A percentile compares a stretch with the other conserved stretches of the same genome.
Conservation (phyloP, 2,113 vertebrate genomes). For the Xenus cinereus region DNA sequence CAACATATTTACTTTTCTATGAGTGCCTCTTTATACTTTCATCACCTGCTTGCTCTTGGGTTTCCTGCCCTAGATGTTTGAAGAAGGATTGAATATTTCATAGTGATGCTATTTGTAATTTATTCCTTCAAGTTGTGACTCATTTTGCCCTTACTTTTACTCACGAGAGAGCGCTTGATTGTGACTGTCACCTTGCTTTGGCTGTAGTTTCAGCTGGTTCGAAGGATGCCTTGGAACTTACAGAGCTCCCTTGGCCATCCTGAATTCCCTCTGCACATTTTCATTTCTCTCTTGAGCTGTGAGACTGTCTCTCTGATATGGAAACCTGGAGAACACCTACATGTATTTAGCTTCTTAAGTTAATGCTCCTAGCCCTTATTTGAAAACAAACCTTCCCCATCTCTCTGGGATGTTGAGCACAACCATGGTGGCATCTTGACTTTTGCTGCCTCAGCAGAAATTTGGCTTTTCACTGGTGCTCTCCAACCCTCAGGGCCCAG, state of each 20-base stretch:
- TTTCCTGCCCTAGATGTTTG: conserved; percentile 11
- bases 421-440: background rate
- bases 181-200: background rate
- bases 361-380: background rate
- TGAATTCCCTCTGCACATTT: background rate
- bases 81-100: background rate
- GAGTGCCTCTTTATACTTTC: background rate
- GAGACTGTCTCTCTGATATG: background rate
- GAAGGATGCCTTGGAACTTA: background rate
- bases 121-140: background rate
- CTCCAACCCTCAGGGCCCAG: rapidly evolving
- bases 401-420: background rate
- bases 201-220: background rate
- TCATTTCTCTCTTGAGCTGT: background rate
- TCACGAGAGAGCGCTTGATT: background rate
- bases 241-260: background rate
- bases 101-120: background rate
- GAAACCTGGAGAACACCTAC: background rate
- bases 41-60: conserved; percentile 15
- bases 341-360: background rate
- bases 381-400: background rate
- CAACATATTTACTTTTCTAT: background rate
- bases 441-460: background rate
- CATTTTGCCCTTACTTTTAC: background rate
- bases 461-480: background rate